phyloP scores from a whole-genome alignment of 37 sponge, comb jelly and placozoan genomes.

The Amphimedon queenslandica region DNA sequence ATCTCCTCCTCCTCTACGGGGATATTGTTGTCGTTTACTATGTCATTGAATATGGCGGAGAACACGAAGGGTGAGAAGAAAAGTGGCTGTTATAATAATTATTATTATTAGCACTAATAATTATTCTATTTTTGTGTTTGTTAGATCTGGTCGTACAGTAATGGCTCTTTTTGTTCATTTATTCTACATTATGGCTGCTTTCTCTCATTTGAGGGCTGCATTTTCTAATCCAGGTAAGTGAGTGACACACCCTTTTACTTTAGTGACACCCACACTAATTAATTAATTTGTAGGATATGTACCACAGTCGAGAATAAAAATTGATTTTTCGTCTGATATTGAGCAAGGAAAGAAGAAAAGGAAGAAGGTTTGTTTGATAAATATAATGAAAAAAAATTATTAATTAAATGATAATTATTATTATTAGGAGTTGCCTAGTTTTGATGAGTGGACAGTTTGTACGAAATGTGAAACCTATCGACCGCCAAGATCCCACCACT shows the following conservation, averaged over 20 bases:
- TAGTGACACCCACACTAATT: conserved; percentile 4
- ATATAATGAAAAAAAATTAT: not conserved
- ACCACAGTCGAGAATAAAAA: conserved; percentile 58
- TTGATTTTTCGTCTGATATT: conserved; percentile 76
- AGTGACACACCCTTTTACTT: not conserved
- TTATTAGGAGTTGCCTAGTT: conserved; percentile 31
- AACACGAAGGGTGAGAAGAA: conserved; percentile 13
- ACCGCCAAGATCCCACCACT: conserved; percentile 85
- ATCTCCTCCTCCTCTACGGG: conserved; percentile 48
- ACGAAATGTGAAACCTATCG: conserved; percentile 78
- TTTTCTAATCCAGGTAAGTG: conserved; percentile 67
- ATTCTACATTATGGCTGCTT: conserved; percentile 29
- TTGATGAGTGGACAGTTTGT: conserved; percentile 78
- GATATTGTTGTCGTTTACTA: conserved; percentile 51
- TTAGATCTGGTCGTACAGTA: conserved; percentile 18
- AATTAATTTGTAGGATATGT: conserved; percentile 61
- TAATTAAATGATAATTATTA: not conserved
- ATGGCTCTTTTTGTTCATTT: conserved; percentile 46
- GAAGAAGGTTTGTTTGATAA: conserved; percentile 16
- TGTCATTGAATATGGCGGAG: conserved; percentile 67
- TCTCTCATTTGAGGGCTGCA: conserved; percentile 61
- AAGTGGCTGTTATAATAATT: not conserved
- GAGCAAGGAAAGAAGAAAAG: conserved; percentile 32
- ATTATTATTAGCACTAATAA: too few relatives aligned
- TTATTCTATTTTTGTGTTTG: not conserved